A percentile compares a stretch with the other conserved stretches of the same genome.
Evolutionary conservation across 1,140 invertebrate species (phyloP).

Genomic region (Tribolium madens): DNA sequence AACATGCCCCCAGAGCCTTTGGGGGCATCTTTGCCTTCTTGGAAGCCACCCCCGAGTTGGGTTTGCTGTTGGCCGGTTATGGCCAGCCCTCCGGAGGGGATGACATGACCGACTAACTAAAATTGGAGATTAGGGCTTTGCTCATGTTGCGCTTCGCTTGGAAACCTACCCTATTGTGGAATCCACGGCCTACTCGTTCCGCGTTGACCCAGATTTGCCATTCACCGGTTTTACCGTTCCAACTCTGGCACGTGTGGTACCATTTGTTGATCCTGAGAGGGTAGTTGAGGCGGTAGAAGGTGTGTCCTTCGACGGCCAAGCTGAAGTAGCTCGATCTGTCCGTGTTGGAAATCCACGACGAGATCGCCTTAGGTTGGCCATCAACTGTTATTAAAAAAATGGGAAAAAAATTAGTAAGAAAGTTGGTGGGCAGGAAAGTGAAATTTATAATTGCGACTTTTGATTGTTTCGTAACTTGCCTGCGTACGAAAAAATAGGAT

Average conservation of each 20-base stretch:
- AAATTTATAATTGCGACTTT: background rate
- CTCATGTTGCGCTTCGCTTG: too few relatives aligned
- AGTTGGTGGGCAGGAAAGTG: background rate
- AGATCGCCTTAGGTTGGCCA: slow-evolving; percentile 77
- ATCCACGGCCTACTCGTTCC: slow-evolving; percentile 83
- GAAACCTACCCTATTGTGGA: slow-evolving; percentile 86
- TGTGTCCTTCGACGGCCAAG: slow-evolving; percentile 82
- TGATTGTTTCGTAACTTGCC: slow-evolving; percentile 69
- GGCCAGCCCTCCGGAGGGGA: slow-evolving; percentile 80
- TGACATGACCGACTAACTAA: slow-evolving; percentile 81
- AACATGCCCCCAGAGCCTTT: slow-evolving; percentile 74
- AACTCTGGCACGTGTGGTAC: slow-evolving; percentile 88
- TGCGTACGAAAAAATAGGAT: slow-evolving; percentile 85
- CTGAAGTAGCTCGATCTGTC: slow-evolving; percentile 83
- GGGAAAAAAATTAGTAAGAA: background rate
- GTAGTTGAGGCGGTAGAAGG: slow-evolving; percentile 85
- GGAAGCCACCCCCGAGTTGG: slow-evolving; percentile 70
- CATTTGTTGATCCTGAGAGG: slow-evolving; percentile 82
- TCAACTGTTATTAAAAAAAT: slow-evolving; percentile 69
- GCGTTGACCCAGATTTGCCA: slow-evolving; percentile 90
- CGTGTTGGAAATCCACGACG: slow-evolving; percentile 82
- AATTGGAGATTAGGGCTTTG: too few relatives aligned
- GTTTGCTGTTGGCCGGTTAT: slow-evolving; percentile 80
- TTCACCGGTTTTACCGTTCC: slow-evolving; percentile 87
- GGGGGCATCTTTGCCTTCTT: slow-evolving; percentile 69